Percentiles rank a stretch among this genome's conserved stretches.
phyloP scores from a whole-genome alignment of 2,113 vertebrate genomes.

The Xiphias gladius region DNA sequence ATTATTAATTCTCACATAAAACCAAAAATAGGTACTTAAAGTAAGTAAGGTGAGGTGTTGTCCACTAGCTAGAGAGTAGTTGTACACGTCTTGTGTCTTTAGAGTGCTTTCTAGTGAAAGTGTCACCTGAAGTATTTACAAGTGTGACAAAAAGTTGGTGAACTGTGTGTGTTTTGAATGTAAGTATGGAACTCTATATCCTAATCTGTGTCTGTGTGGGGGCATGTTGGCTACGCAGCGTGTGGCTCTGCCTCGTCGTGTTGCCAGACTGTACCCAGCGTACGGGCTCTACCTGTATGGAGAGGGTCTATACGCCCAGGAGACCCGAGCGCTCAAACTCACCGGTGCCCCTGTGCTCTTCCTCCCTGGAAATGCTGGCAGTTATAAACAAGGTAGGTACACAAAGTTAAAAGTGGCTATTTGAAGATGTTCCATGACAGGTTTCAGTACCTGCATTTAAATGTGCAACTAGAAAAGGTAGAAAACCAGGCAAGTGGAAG shows the following conservation, averaged over 20 bases:
- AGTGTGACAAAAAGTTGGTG: not conserved
- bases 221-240: conserved; percentile 81
- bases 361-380: conserved; percentile 97
- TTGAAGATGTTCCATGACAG: not conserved
- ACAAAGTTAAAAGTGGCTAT: not conserved
- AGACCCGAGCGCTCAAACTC: conserved; percentile 89
- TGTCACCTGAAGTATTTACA: too few relatives aligned
- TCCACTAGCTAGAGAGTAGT: not conserved
- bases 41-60: not conserved
- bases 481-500: not conserved
- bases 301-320: conserved; percentile 92
- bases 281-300: conserved; percentile 97
- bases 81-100: not conserved
- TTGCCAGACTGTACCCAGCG: conserved; percentile 88
- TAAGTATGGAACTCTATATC: not conserved
- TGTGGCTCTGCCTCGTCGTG: conserved; percentile 91
- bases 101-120: not conserved
- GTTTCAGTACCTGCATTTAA: not conserved
- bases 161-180: not conserved
- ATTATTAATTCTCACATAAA: too few relatives aligned
- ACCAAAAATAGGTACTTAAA: not conserved
- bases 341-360: conserved; percentile 96
- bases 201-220: not conserved
- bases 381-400: conserved; percentile 94
- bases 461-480: not conserved